Evolutionary conservation across 2,797 vertebrate species (phyloP), one percentile per base, ranked within the genome.

Genomic region (Channa striata): DNA sequence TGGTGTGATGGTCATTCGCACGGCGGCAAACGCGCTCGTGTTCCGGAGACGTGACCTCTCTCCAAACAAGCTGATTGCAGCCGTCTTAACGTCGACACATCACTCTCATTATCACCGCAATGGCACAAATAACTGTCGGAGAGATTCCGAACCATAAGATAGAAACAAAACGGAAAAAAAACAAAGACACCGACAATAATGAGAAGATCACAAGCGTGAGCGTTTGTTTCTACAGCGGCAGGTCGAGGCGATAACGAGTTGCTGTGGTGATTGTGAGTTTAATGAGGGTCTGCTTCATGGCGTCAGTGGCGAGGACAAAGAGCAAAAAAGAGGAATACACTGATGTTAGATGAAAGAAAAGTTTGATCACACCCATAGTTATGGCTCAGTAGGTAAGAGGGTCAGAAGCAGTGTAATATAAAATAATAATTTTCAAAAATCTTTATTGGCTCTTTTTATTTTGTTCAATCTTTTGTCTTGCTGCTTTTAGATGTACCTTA

Each of bases 261-360:
- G 61, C 74, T 17, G 48, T 68, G 74, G 80, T 53, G 81, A 87
- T 63, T 51, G 42, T 52, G 68, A 77, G 76, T 77, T 78, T 89
- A 87, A 86, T 79, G 81, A 87, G 77, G 49, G 23, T 19, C 67
- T 57, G 10, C 72, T 86, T 80, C 78, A 81, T 72, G 68, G 68
- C 61, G 67, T 69, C 50, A 34, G 42, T n/a, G 66, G 63, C n/a
- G n/a, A n/a, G n/a, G n/a, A n/a, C n/a, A n/a, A n/a, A n/a, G n/a
- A n/a, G n/a, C n/a, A n/a, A n/a, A n/a, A n/a, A n/a, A n/a, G n/a
- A n/a, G n/a, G n/a, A n/a, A 30, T 30, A 30, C 25, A 30, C 6
- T 30, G 25, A 4, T 4, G 25, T 30, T 4, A 30, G 25, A 30
- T 50, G 60, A 50, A 12, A 47, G 19, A 30, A 59, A 30, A 30